Evolutionary conservation across 2,113 vertebrate species (phyloP).

Genomic region (Puffinus mauretanicus): DNA sequence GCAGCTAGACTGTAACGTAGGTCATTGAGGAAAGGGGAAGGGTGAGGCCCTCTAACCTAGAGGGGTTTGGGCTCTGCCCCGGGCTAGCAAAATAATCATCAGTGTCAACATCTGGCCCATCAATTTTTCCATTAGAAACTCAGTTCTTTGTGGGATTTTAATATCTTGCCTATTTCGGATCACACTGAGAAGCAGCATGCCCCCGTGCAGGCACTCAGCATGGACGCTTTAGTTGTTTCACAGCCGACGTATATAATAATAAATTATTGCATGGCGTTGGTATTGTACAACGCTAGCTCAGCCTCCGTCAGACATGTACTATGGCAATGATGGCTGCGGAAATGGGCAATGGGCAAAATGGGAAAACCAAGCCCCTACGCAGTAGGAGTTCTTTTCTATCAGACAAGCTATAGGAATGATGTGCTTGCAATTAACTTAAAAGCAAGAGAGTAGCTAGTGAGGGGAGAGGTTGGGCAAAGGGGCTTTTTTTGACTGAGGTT

Average conservation of each 20-base stretch:
- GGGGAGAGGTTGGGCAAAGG: neutral
- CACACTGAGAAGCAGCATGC: conserved; percentile 2
- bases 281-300: no score
- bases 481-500: neutral
- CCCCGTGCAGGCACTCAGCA: neutral
- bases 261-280: conserved; percentile 1
- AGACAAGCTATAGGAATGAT: neutral
- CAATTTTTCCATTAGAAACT: conserved; percentile 32
- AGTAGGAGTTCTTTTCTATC: neutral
- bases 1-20: neutral
- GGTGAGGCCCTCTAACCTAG: neutral
- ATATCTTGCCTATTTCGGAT: conserved; percentile 16
- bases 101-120: conserved; percentile 38
- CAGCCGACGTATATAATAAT: neutral
- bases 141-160: conserved; percentile 34
- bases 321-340: no score
- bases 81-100: neutral
- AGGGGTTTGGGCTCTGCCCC: neutral
- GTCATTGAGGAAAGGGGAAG: neutral
- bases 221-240: neutral
- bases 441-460: neutral
- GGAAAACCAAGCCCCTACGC: neutral
- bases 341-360: neutral
- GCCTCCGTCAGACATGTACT: no score
- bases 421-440: neutral